phyloP scores from a whole-genome alignment of 2,113 vertebrate genomes.

The Gyps fulvus region DNA sequence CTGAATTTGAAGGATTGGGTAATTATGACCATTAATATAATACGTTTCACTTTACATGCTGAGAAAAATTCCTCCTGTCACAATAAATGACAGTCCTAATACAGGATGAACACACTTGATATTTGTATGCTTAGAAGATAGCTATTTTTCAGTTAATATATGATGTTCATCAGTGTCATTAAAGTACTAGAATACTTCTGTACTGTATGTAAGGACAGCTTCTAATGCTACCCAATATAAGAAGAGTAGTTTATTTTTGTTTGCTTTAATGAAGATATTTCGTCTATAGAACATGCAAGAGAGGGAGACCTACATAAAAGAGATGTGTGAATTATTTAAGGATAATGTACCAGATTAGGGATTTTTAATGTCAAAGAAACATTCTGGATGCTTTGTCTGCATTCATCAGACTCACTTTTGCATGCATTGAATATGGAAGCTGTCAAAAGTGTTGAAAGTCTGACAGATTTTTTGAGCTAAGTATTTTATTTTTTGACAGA shows the following conservation, averaged over 20 bases:
- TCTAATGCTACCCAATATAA: not conserved
- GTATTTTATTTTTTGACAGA: constrained; percentile 74
- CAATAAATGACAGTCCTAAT: not conserved
- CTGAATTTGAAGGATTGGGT: not conserved
- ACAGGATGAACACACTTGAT: not conserved
- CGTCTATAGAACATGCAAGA: not conserved
- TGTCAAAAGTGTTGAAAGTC: constrained; percentile 68
- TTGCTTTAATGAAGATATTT: not conserved
- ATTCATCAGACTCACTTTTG: constrained; percentile 38
- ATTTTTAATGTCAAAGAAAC: constrained; percentile 25
- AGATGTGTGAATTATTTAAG: constrained; percentile 12
- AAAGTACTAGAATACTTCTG: not conserved
- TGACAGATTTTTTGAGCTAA: constrained; percentile 72
- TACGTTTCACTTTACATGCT: not conserved
- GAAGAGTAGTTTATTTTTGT: not conserved
- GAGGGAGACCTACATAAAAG: not conserved
- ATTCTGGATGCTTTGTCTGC: constrained; percentile 3
- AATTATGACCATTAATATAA: not conserved
- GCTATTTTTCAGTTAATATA: not conserved
- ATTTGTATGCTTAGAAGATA: not conserved
- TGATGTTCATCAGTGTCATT: not conserved
- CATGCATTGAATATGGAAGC: constrained; percentile 58
- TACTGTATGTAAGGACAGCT: not conserved
- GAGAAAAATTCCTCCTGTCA: not conserved
- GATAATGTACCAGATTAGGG: not conserved